phyloP scores from a whole-genome alignment of 2,797 vertebrate genomes.

The Sphenodon punctatus region DNA sequence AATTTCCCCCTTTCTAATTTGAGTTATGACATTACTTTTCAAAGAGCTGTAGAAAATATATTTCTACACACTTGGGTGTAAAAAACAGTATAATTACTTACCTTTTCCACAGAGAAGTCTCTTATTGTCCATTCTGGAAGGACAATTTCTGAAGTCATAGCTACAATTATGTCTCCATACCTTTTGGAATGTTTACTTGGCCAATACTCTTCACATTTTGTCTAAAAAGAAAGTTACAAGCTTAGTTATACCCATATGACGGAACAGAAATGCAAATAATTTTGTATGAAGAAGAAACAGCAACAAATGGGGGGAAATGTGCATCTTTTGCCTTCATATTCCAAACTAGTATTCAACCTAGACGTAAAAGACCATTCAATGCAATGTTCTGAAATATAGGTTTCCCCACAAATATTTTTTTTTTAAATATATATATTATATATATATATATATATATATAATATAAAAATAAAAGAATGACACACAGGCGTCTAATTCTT shows the following conservation, averaged over 20 bases:
- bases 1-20: background rate
- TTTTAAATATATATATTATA: too few relatives aligned
- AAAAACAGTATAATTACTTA: slow-evolving; percentile 62
- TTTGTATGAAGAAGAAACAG: too few relatives aligned
- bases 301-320: too few relatives aligned
- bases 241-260: background rate
- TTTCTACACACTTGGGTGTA: background rate
- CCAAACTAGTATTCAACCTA: background rate
- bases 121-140: slow-evolving; percentile 95
- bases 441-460: too few relatives aligned
- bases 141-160: slow-evolving; percentile 80
- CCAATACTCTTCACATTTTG: slow-evolving; percentile 98
- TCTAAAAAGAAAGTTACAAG: slow-evolving; percentile 61
- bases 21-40: background rate
- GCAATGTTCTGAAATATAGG: background rate
- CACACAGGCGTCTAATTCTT: too few relatives aligned
- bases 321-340: background rate
- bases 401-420: too few relatives aligned
- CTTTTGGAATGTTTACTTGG: slow-evolving; percentile 75
- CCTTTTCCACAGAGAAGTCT: slow-evolving; percentile 91
- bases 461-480: too few relatives aligned
- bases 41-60: background rate
- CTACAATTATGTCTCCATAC: slow-evolving; percentile 84
- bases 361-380: background rate
- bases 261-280: too few relatives aligned